Percentiles rank a stretch among this genome's conserved stretches.
These are phyloP conservation scores for Apis dorsata DNA, from an alignment of 1,140 invertebrate genomes.

Conservation along the genomic window DNA sequence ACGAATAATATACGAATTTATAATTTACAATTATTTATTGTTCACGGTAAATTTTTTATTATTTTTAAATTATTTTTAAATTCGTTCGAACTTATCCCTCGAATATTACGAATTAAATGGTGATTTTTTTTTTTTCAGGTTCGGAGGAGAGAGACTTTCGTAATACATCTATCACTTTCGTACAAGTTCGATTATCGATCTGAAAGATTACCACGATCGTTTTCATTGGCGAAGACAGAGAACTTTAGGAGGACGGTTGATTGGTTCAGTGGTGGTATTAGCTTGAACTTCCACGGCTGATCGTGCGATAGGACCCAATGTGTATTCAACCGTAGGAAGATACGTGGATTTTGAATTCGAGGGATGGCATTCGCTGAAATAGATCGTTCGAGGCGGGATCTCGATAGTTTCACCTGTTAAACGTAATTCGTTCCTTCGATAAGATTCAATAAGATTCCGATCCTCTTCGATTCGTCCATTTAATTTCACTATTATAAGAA, in stretches of 20 bases:
- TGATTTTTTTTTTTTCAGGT: too few relatives aligned
- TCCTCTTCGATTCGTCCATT: neutral
- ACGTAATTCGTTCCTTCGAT: neutral
- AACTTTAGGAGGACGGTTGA: neutral
- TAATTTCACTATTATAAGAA: too few relatives aligned
- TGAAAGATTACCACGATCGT: neutral
- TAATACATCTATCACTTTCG: neutral
- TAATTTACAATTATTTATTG: too few relatives aligned
- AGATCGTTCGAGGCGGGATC: conserved; percentile 45
- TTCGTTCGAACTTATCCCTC: too few relatives aligned
- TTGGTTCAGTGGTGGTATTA: conserved; percentile 14
- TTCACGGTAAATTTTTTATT: too few relatives aligned
- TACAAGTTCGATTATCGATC: neutral
- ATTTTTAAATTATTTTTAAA: too few relatives aligned
- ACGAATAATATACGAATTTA: too few relatives aligned
- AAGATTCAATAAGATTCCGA: neutral
- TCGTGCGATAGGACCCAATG: conserved; percentile 12
- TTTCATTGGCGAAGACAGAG: neutral
- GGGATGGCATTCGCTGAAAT: conserved; percentile 48
- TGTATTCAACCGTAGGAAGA: conserved; percentile 47
- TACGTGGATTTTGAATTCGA: conserved; percentile 53
- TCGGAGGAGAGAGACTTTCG: too few relatives aligned
- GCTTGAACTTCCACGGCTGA: neutral
- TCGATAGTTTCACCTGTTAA: neutral
- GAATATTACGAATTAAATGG: too few relatives aligned